Base-by-base conservation (phyloP, 1,140 invertebrate species). In the Drosophila subobscura region DNA sequence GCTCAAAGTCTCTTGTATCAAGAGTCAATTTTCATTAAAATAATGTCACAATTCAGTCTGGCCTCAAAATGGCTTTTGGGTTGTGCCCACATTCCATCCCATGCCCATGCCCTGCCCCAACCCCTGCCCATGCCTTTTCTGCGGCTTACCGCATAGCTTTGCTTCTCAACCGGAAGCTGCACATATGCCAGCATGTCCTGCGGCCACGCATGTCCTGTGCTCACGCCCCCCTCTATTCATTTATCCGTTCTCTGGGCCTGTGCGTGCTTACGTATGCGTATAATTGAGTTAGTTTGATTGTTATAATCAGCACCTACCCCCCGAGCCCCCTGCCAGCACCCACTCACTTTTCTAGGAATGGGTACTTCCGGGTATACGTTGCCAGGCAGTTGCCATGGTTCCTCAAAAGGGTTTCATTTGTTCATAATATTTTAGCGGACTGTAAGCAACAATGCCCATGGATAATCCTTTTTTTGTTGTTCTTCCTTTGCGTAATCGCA, bases 11-110 rank as follows among this genome's bases (percentile, higher is more conserved):
- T 8, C 10, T 8, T 37, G 49, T 65, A 77, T 53, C 64, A 80
- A 64, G 73, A 67, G 67, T 77, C 81, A 86, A 77, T 86, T 71
- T 85, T 86, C 80, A 85, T 85, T 85, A 77, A 80, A 86, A 77
- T 71, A 81, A 77, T 64, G 81, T 74, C 81, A 68, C 77, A 66
- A 55, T 80, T 72, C 46, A 40, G 68, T 53, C 52, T 50, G 46
- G 68, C 56, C 56, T 47, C 49, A 41, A 80, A 80, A 73, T 74
- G 67, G 77, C 20, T 49, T 41, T 41, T 12, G 33, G 42, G 46
- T n/a, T n/a, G n/a, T n/a, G 46, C 27, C 25, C 23, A 23, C 46
- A 47, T n/a, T 25, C 44, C 33, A 22, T 12, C 12, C 4, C 56
- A 10, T 4, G 33, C 10, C 10, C 33, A 4, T 10, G 33, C 33